These are phyloP conservation scores for Xenops minutus DNA, from an alignment of 2,797 vertebrate species.

Conservation along the genomic window DNA sequence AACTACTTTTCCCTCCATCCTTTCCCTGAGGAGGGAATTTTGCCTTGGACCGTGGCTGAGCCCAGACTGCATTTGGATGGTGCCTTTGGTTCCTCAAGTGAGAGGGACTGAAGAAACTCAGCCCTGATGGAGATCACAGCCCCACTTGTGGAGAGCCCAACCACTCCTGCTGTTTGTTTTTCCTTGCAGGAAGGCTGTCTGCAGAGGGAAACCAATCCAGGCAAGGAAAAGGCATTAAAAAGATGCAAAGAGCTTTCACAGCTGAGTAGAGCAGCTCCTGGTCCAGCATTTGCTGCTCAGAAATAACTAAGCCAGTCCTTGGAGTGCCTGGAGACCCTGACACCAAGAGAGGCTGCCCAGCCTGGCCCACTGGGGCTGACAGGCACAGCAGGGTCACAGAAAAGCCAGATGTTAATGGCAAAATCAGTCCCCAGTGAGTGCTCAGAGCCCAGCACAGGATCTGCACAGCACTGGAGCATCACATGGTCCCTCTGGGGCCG, in stretches of 20 bases:
- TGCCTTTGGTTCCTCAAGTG: neutral
- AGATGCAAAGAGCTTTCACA: neutral
- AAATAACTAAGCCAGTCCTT: neutral
- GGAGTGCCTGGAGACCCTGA: neutral
- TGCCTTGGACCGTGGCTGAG: neutral
- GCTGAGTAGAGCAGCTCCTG: neutral
- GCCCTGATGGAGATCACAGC: neutral
- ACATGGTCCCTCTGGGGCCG: neutral
- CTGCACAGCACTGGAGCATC: neutral
- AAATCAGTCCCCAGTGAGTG: neutral
- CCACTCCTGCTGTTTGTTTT: neutral
- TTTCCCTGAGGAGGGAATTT: neutral
- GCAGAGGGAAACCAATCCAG: neutral
- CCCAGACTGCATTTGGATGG: neutral
- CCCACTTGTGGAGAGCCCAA: neutral
- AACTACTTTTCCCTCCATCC: neutral
- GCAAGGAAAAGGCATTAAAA: neutral
- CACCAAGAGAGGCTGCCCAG: neutral
- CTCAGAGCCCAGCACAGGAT: neutral
- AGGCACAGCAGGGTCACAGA: neutral
- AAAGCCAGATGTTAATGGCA: neutral
- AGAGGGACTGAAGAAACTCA: neutral
- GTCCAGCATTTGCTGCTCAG: neutral
- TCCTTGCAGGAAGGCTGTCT: neutral
- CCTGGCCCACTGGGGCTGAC: accelerated